Conservation (phyloP, 2,888 invertebrate species). For the Chirona hameri region DNA sequence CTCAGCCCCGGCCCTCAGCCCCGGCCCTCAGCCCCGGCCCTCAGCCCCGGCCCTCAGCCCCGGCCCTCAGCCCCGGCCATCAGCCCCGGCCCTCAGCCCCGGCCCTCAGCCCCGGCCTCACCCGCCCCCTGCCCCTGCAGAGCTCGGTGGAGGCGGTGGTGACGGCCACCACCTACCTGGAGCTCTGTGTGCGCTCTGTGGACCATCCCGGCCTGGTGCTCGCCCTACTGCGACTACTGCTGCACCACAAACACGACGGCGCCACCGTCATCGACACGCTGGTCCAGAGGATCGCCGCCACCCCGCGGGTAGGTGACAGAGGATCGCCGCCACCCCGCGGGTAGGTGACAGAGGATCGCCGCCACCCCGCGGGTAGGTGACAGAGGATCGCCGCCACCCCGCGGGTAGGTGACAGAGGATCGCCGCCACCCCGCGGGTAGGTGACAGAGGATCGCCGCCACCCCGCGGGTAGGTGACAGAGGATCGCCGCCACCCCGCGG, state of each 20-base stretch:
- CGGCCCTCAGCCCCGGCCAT: background rate
- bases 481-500: slow-evolving; percentile 70
- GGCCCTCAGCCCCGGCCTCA: background rate
- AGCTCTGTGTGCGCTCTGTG: slow-evolving; percentile 81
- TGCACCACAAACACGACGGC: slow-evolving; percentile 79
- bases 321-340: slow-evolving; percentile 70
- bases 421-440: slow-evolving; percentile 66
- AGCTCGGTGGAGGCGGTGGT: slow-evolving; percentile 81
- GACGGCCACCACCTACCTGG: slow-evolving; percentile 88
- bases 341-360: slow-evolving; percentile 71
- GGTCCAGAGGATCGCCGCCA: slow-evolving; percentile 70
- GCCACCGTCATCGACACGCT: slow-evolving; percentile 75
- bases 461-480: slow-evolving; percentile 67
- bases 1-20: slow-evolving; percentile 41
- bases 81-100: slow-evolving; percentile 42
- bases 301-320: slow-evolving; percentile 67
- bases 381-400: slow-evolving; percentile 70
- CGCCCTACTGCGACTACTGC: slow-evolving; percentile 77
- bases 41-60: slow-evolving; percentile 41
- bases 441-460: slow-evolving; percentile 70
- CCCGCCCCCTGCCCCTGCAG: slow-evolving; percentile 51
- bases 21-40: background rate
- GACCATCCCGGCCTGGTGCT: slow-evolving; percentile 77
- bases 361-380: slow-evolving; percentile 68
- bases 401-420: slow-evolving; percentile 74